Percentiles rank a stretch among this genome's conserved stretches.
phyloP scores from a whole-genome alignment of 30 jellyfish, hydroid and myxozoan species.

The Aurelia sp. region DNA sequence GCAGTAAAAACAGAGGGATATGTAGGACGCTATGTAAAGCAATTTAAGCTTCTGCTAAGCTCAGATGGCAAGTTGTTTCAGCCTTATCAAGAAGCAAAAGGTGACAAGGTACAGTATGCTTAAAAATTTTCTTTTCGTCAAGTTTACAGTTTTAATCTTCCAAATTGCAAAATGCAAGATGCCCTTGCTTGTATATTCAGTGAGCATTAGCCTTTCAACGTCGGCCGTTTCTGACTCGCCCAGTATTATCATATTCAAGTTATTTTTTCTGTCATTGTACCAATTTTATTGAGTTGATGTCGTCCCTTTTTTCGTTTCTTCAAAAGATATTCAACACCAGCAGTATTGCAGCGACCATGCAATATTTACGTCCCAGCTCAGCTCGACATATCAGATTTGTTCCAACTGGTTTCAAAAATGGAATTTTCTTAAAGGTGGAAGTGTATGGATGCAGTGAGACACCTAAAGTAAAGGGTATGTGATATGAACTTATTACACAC shows the following conservation, averaged over 20 bases:
- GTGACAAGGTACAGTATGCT: constrained; percentile 16
- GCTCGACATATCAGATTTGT: constrained; percentile 66
- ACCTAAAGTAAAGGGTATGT: constrained; percentile 7
- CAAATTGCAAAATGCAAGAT: too few species aligned
- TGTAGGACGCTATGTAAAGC: not conserved
- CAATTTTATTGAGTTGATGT: too few species aligned
- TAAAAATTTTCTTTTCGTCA: too few species aligned
- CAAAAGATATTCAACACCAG: constrained; percentile 9
- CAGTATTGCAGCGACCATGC: constrained; percentile 19
- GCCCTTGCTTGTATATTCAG: too few species aligned
- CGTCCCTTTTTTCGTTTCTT: too few species aligned
- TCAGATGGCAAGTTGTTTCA: not conserved
- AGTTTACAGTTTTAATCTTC: too few species aligned
- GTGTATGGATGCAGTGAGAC: constrained; percentile 66
- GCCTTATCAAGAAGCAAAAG: not conserved
- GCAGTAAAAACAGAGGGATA: constrained; percentile 75
- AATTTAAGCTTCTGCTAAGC: not conserved
- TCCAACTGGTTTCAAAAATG: constrained; percentile 25
- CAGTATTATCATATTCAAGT: too few species aligned
- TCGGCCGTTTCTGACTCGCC: too few species aligned
- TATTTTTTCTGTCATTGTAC: too few species aligned
- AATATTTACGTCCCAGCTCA: constrained; percentile 50
- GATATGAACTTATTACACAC: not conserved
- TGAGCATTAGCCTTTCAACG: too few species aligned
- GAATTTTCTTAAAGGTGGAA: constrained; percentile 71